Percentiles rank a stretch among this genome's conserved stretches.
These are phyloP conservation scores for Holotrichia oblita DNA, from an alignment of 1,140 invertebrate species.

Conservation along the genomic window DNA sequence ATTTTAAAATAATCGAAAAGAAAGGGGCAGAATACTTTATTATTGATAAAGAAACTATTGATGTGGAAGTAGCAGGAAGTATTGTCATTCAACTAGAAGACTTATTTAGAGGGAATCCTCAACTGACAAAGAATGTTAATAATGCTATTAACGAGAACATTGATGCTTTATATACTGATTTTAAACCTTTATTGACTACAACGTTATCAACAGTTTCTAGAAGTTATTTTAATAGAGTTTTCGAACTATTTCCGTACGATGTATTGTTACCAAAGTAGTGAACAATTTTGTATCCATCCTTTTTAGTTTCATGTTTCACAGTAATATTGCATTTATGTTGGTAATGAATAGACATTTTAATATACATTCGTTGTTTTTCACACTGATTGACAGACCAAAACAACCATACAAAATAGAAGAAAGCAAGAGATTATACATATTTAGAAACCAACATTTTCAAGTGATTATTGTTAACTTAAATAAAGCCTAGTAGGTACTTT, in stretches of 20 bases:
- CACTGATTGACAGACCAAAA: too few species aligned
- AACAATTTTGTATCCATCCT: too few species aligned
- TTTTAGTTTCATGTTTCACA: too few species aligned
- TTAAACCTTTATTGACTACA: constrained; percentile 29
- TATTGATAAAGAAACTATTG: background rate
- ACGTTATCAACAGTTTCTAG: background rate
- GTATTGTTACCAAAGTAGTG: constrained; percentile 2
- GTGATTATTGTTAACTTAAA: too few species aligned
- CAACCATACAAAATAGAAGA: too few species aligned
- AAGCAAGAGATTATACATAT: too few species aligned
- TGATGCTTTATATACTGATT: constrained; percentile 22
- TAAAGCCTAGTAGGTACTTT: too few species aligned
- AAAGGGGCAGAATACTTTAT: background rate
- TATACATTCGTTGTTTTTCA: too few species aligned
- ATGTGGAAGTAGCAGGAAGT: background rate
- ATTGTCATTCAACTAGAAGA: background rate
- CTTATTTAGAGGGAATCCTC: background rate
- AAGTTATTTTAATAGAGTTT: constrained; percentile 22
- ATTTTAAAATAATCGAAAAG: constrained; percentile 17
- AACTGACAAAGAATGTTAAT: constrained; percentile 30
- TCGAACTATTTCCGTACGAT: background rate
- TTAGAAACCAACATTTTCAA: too few species aligned
- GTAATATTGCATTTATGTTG: too few species aligned
- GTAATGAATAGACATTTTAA: too few species aligned
- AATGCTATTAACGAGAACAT: constrained; percentile 38